phyloP scores from a whole-genome alignment of 2,113 vertebrate genomes.

The Glaucomys volans region DNA sequence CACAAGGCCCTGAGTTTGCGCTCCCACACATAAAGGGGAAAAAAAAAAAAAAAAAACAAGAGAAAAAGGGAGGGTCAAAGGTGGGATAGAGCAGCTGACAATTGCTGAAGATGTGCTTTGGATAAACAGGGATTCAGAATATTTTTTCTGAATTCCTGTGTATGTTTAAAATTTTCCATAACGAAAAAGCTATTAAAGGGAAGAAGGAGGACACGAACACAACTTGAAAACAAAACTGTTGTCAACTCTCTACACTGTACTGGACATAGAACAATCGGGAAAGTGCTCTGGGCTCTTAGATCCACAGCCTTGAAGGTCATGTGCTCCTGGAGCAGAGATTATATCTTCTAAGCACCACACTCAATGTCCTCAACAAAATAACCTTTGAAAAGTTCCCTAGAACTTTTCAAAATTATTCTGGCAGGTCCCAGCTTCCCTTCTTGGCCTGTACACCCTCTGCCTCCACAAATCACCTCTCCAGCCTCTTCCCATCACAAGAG shows the following conservation, averaged over 20 bases:
- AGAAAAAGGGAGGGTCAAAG: background rate
- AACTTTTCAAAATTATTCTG: slow-evolving; percentile 63
- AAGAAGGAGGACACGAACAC: background rate
- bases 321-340: background rate
- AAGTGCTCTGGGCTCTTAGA: background rate
- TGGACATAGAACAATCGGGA: background rate
- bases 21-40: background rate
- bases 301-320: slow-evolving; percentile 19
- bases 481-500: slow-evolving; percentile 8
- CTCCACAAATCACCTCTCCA: slow-evolving; percentile 55
- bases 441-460: slow-evolving; percentile 53
- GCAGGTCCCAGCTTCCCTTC: slow-evolving; percentile 49
- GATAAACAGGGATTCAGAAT: background rate
- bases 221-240: slow-evolving; percentile 36
- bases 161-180: slow-evolving; percentile 10
- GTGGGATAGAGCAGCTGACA: background rate
- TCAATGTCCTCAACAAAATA: slow-evolving; percentile 58
- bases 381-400: slow-evolving; percentile 58
- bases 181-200: background rate
- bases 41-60: background rate
- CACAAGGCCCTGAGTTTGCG: background rate
- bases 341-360: slow-evolving; percentile 3
- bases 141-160: background rate
- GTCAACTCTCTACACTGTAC: background rate
- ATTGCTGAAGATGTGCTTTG: background rate